These are phyloP conservation scores for Synodontis membranacea DNA, from an alignment of 2,113 vertebrate species.

Conservation along the genomic window DNA sequence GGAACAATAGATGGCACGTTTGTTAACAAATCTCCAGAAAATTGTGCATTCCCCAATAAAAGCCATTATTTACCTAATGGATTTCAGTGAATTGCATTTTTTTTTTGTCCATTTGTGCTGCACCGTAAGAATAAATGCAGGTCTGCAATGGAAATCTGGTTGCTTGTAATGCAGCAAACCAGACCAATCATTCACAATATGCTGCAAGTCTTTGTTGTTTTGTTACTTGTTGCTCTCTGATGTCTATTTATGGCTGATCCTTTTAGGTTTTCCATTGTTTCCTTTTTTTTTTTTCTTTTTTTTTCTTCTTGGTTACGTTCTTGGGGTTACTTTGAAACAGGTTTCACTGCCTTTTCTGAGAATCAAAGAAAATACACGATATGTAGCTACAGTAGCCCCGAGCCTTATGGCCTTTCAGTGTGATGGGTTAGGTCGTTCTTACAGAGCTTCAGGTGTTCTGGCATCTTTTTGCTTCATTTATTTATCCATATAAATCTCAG, in stretches of 20 bases:
- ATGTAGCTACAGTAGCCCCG: not conserved
- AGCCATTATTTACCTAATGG: not conserved
- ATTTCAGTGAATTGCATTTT: not conserved
- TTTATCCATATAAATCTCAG: not conserved
- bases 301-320: not conserved
- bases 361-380: not conserved
- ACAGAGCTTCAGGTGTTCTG: constrained; percentile 26
- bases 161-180: not conserved
- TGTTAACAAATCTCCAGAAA: constrained; percentile 12
- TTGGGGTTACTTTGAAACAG: constrained; percentile 21
- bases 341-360: constrained; percentile 19
- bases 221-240: not conserved
- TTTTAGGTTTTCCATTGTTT: constrained; percentile 23
- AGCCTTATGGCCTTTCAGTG: not conserved
- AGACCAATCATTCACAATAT: not conserved
- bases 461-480: not conserved
- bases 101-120: not conserved
- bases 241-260: constrained; percentile 14
- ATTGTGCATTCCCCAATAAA: not conserved
- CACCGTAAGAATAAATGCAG: not conserved
- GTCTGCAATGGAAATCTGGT: not conserved
- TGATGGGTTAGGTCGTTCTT: not conserved
- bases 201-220: constrained; percentile 20
- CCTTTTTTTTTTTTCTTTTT: not conserved
- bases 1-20: constrained; percentile 13